Evolutionary conservation across 1,140 invertebrate genomes (phyloP).

Genomic region (Fopius arisanus): DNA sequence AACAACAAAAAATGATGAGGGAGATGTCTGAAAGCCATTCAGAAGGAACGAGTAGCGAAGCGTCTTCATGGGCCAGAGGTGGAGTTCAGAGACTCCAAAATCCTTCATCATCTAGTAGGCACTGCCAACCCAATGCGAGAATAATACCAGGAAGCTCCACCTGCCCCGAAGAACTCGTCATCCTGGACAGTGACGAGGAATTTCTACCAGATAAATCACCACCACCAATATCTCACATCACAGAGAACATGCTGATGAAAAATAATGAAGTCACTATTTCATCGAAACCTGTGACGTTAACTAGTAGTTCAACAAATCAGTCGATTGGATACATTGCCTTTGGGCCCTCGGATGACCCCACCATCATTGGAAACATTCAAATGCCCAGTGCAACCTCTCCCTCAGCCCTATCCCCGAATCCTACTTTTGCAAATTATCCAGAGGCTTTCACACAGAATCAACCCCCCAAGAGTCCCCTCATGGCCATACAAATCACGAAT

Average conservation of each 20-base stretch:
- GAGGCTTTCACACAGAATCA: too few relatives aligned
- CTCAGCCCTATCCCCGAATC: background rate
- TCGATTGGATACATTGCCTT: background rate
- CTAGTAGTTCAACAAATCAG: background rate
- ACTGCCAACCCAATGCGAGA: background rate
- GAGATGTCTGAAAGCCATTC: background rate
- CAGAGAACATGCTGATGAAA: background rate
- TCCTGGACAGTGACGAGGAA: background rate
- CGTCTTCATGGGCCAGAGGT: too few relatives aligned
- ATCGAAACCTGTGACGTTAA: too few relatives aligned
- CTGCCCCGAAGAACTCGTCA: background rate
- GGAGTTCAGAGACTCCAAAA: background rate
- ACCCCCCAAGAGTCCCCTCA: background rate
- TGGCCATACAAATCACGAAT: background rate
- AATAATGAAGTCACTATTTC: background rate
- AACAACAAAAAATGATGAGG: slow-evolving; percentile 32
- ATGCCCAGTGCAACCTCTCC: background rate
- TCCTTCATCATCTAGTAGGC: background rate
- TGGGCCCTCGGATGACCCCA: background rate
- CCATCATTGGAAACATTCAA: background rate
- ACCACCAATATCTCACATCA: too few relatives aligned
- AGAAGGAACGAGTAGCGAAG: background rate
- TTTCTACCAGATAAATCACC: background rate
- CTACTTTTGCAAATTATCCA: background rate
- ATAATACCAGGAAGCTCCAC: too few relatives aligned